phyloP scores from a whole-genome alignment of 2,888 invertebrate species.

The Antheraea assamensis region DNA sequence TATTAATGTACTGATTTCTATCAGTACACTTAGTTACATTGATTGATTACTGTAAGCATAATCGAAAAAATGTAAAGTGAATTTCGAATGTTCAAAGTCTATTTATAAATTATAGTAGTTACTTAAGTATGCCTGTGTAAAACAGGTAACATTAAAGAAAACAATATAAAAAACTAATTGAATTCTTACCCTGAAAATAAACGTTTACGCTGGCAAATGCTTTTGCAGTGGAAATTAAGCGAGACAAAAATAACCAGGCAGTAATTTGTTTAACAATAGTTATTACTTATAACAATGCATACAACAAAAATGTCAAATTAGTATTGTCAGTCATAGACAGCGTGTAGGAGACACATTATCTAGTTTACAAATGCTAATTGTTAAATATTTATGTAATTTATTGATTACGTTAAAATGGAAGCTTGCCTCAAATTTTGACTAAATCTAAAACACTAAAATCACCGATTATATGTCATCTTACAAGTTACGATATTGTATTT shows the following conservation, averaged over 20 bases:
- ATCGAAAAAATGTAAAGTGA: no score
- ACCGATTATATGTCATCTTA: no score
- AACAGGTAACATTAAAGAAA: not conserved
- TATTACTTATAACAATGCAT: not conserved
- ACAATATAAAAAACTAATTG: not conserved
- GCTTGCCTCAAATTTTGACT: not conserved
- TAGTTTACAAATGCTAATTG: not conserved
- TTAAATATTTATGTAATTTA: not conserved
- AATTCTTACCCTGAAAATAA: not conserved
- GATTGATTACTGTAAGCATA: not conserved
- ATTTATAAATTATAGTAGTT: not conserved
- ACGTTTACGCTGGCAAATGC: not conserved
- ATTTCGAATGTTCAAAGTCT: not conserved
- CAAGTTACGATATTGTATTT: no score
- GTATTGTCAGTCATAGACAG: no score
- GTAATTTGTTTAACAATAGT: not conserved
- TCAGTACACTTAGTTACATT: no score
- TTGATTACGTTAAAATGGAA: not conserved
- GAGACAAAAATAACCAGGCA: not conserved
- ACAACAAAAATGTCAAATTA: no score
- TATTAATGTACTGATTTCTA: not conserved
- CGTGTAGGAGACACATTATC: not conserved
- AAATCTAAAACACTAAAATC: no score
- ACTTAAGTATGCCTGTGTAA: not conserved
- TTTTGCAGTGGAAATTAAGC: not conserved